Base-by-base conservation (phyloP, 2,888 invertebrate genomes). In the Temnothorax unifasciatus region DNA sequence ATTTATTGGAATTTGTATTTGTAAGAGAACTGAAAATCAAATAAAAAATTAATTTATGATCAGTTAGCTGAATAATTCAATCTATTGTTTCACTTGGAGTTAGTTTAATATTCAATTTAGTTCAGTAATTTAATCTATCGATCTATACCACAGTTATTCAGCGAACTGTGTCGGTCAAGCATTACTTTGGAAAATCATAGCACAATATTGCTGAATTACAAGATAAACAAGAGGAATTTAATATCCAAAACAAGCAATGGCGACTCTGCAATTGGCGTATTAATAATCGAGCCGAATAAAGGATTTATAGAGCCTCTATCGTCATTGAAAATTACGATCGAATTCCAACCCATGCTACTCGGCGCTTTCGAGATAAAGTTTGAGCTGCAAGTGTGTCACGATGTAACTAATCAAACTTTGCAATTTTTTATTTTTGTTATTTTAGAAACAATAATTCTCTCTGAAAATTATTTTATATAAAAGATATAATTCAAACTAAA, bases 281-380 rank as follows among this genome's bases (percentile, higher is more conserved):
- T 92, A 18, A 83, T 41, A 85, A 57, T 92, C 57, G 15, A 76
- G n/a, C 90, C 90, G 1, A 34, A n/a, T 18, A 54, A 93, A 64
- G 96, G 95, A 86, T 79, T 90, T 29, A 88, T 96, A 76, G 93
- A 95, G 6, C 93, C 95, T 4, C 95, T 95, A 44, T 95, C 95
- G 87, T 93, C 93, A 86, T 91, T 95, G 6, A 91, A 95, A 83
- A 91, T 96, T 69, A 92, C 94, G 84, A 93, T 96, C 15, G 93
- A 95, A 54, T 95, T 96, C 91, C 95, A 95, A 89, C 96, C 96
- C 29, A 96, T 96, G 25, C 94, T 95, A 41, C 93, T 96, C 11
- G 96, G 96, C 47, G 95, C 95, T 90, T 96, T 96, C 90, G 92
- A 95, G 8, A 95, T 95, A 90, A 92, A 91, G 13, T 94, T 95